These are phyloP conservation scores for Sminthopsis crassicaudata DNA, from an alignment of 2,113 vertebrate genomes.

Conservation along the genomic window DNA sequence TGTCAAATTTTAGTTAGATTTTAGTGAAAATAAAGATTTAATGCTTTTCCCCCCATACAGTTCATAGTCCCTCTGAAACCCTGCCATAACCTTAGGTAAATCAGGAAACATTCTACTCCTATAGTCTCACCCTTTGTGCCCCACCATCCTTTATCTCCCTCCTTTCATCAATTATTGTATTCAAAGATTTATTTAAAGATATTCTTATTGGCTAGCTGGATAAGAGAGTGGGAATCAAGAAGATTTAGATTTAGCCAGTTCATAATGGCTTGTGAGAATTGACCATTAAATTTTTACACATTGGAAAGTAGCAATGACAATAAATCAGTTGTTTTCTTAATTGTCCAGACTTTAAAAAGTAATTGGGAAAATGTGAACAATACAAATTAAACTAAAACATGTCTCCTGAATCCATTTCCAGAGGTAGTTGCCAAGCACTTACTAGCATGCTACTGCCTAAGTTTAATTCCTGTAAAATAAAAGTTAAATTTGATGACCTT, in stretches of 20 bases:
- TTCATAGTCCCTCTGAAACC: not conserved
- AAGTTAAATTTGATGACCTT: not conserved
- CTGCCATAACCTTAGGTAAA: too few species aligned
- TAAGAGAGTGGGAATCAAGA: not conserved
- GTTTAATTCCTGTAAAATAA: not conserved
- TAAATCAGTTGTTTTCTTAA: not conserved
- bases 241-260: not conserved
- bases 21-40: not conserved
- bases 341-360: not conserved
- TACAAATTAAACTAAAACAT: not conserved
- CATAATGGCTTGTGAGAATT: not conserved
- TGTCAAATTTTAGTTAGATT: too few species aligned
- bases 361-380: not conserved
- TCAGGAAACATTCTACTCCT: not conserved
- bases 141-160: too few species aligned
- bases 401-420: not conserved
- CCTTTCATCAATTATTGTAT: not conserved
- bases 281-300: not conserved
- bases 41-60: not conserved
- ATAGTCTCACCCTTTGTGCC: not conserved
- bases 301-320: not conserved
- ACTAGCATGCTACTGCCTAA: not conserved
- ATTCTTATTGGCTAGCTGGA: not conserved
- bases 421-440: not conserved
- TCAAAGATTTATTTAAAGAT: not conserved